Conservation (phyloP, 2,888 invertebrate genomes). For the Torymus aiolomorphi region DNA sequence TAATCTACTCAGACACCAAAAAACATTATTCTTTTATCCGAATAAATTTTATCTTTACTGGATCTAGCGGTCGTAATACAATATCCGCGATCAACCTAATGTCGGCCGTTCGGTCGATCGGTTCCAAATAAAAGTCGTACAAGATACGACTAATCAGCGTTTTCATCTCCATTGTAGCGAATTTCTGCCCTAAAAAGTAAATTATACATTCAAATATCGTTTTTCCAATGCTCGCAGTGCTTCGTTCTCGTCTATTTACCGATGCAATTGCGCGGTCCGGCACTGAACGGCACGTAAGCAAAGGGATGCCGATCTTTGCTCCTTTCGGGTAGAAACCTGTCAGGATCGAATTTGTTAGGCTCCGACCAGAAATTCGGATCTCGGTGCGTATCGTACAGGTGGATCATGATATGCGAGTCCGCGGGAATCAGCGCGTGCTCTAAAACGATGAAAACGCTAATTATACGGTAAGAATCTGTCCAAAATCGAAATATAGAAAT, state of each 20-base stretch:
- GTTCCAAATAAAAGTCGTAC: constrained; percentile 59
- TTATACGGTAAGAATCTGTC: too few relatives aligned
- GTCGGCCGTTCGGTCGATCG: constrained; percentile 54
- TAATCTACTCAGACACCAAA: too few relatives aligned
- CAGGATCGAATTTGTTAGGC: constrained; percentile 48
- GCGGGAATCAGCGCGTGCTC: constrained; percentile 24
- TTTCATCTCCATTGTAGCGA: constrained; percentile 56
- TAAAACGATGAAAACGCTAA: not conserved
- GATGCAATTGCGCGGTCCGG: constrained; percentile 46
- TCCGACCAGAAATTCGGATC: constrained; percentile 43
- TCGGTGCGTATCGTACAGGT: constrained; percentile 38
- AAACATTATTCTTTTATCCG: constrained; percentile 27
- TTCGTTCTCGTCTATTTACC: constrained; percentile 20
- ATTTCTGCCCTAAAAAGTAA: constrained; percentile 43
- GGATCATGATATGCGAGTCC: constrained; percentile 23
- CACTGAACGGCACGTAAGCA: constrained; percentile 48
- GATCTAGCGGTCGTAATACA: constrained; percentile 46
- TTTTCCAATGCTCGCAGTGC: too few relatives aligned
- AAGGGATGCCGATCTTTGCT: constrained; percentile 24
- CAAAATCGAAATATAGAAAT: too few relatives aligned
- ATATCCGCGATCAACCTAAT: constrained; percentile 52
- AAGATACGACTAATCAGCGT: constrained; percentile 56
- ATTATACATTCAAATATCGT: not conserved
- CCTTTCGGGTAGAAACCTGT: constrained; percentile 39
- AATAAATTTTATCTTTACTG: constrained; percentile 42